Conservation (phyloP, 2,113 vertebrate genomes). For the Lamprotornis superbus region DNA sequence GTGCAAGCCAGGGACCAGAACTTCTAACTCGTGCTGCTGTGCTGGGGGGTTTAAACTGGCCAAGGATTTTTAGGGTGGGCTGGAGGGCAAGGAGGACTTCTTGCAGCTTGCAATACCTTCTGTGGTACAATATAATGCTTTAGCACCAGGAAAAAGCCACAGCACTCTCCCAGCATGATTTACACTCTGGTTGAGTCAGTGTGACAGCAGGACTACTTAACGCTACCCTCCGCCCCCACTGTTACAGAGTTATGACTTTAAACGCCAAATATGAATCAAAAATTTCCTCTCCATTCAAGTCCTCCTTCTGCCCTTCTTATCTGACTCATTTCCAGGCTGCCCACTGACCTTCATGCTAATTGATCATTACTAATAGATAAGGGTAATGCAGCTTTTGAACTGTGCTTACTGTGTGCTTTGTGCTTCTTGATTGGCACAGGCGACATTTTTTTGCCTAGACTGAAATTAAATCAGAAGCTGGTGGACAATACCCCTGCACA, state of each 20-base stretch:
- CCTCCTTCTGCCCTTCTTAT: conserved; percentile 51
- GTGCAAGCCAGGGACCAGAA: neutral
- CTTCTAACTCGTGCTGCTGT: neutral
- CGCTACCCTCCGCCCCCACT: conserved; percentile 25
- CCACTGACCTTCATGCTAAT: conserved; percentile 61
- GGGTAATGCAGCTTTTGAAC: conserved; percentile 43
- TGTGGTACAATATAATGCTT: neutral
- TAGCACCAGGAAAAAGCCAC: neutral
- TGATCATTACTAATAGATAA: conserved; percentile 61
- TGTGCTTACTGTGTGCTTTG: neutral
- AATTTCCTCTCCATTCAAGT: conserved; percentile 50
- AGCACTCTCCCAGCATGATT: neutral
- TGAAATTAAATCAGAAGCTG: neutral
- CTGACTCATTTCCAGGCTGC: conserved; percentile 52
- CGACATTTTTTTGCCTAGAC: neutral
- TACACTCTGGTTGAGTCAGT: conserved; percentile 39
- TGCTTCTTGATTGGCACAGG: neutral
- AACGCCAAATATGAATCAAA: conserved; percentile 42
- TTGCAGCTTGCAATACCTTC: neutral
- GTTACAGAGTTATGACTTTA: conserved; percentile 61
- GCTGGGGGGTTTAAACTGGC: too few species aligned
- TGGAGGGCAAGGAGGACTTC: neutral
- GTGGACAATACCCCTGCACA: neutral
- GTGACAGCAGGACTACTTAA: conserved; percentile 61
- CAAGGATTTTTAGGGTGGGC: neutral